These are phyloP conservation scores for Pomacea canaliculata DNA, from an alignment of 2,888 invertebrate genomes.

Conservation along the genomic window DNA sequence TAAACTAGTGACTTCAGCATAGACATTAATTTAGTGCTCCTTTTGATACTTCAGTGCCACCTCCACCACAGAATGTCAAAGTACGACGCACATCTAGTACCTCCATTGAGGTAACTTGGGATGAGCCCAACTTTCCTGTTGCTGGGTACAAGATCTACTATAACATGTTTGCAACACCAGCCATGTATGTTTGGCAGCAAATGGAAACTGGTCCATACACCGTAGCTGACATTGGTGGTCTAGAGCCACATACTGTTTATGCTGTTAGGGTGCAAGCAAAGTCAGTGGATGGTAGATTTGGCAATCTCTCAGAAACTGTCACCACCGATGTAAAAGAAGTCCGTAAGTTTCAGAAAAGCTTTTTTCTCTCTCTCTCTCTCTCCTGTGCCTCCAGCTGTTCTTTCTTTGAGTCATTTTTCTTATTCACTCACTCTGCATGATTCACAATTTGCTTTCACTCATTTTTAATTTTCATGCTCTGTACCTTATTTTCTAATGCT, in stretches of 20 bases:
- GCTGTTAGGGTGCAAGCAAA: constrained; percentile 63
- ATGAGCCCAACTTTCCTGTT: constrained; percentile 73
- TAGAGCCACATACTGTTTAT: constrained; percentile 58
- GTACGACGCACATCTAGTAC: constrained; percentile 95
- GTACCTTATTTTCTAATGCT: no score
- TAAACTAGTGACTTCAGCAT: no score
- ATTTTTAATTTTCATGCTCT: neutral
- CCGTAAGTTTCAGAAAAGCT: constrained; percentile 32
- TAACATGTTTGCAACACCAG: constrained; percentile 53
- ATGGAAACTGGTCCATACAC: constrained; percentile 62
- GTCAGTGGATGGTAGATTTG: constrained; percentile 61
- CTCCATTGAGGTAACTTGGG: constrained; percentile 82
- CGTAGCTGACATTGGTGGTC: constrained; percentile 55
- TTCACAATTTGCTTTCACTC: neutral
- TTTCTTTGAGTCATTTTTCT: neutral
- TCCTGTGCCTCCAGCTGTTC: neutral
- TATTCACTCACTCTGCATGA: neutral
- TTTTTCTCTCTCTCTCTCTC: neutral
- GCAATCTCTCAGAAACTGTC: constrained; percentile 60
- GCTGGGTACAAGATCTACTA: constrained; percentile 66
- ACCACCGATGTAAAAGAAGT: constrained; percentile 37
- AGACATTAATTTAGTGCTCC: no score
- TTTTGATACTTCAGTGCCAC: constrained; percentile 78
- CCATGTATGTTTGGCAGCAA: constrained; percentile 63
- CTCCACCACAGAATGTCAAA: constrained; percentile 92